A percentile compares a stretch with the other conserved stretches of the same genome.
Conservation (phyloP, 1,140 invertebrate genomes). For the Penaeus chinensis region DNA sequence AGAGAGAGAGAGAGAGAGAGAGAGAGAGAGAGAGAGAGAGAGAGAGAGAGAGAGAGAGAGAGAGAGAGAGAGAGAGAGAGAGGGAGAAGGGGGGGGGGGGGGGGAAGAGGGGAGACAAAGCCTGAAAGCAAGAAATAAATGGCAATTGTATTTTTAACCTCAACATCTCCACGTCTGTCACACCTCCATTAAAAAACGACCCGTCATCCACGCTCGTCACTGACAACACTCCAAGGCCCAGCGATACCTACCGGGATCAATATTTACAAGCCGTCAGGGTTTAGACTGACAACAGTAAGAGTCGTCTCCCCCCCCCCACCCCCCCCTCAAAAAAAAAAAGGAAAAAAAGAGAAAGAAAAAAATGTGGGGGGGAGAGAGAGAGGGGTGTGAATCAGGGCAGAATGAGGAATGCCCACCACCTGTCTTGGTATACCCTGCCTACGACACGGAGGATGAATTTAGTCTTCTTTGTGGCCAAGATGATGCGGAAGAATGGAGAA, state of each 20-base stretch:
- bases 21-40: background rate
- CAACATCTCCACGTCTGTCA: background rate
- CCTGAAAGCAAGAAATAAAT: too few species aligned
- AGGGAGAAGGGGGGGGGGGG: background rate
- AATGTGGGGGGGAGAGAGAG: background rate
- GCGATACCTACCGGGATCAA: background rate
- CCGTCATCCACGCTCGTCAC: conserved; percentile 1
- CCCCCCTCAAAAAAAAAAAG: too few species aligned
- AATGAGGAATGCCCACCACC: too few species aligned
- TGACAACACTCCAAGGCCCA: background rate
- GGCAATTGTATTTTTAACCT: too few species aligned
- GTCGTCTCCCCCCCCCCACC: too few species aligned
- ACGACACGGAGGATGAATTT: too few species aligned
- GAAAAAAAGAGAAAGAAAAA: background rate
- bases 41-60: background rate
- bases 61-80: background rate
- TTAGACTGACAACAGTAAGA: conserved; percentile 34
- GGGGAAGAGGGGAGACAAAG: too few species aligned
- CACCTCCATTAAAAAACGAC: conserved; percentile 2
- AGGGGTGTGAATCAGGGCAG: background rate
- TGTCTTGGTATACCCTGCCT: too few species aligned
- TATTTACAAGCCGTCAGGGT: conserved; percentile 35
- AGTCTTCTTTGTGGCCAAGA: too few species aligned
- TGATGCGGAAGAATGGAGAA: too few species aligned
- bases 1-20: background rate